These are phyloP conservation scores for Chionomys nivalis DNA, from an alignment of 2,113 vertebrate genomes.

Conservation along the genomic window DNA sequence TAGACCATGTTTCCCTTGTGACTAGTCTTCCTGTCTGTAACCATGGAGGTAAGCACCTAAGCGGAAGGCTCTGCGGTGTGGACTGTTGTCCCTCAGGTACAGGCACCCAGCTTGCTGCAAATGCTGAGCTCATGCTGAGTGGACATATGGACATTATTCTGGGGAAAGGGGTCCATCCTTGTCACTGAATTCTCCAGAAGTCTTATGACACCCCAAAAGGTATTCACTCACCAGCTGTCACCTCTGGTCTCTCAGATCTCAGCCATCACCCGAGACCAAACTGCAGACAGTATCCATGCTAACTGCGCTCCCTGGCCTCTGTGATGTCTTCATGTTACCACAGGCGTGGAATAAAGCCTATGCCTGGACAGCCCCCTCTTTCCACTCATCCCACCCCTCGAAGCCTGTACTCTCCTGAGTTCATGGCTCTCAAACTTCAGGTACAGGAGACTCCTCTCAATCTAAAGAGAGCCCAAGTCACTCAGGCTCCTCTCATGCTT, in stretches of 20 bases:
- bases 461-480: background rate
- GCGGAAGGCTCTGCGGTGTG: rapidly evolving
- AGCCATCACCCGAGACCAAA: background rate
- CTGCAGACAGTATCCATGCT: rapidly evolving
- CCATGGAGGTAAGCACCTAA: rapidly evolving
- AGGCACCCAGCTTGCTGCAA: background rate
- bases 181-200: background rate
- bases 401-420: background rate
- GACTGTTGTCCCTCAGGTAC: rapidly evolving
- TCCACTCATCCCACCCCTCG: rapidly evolving
- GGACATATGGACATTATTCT: background rate
- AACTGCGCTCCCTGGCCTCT: rapidly evolving
- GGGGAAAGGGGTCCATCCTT: background rate
- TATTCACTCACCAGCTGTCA: too few species aligned
- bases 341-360: rapidly evolving
- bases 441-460: background rate
- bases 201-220: background rate
- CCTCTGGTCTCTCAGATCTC: background rate
- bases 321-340: background rate
- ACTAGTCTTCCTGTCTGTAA: background rate
- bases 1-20: background rate
- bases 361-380: rapidly evolving
- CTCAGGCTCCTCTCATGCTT: too few species aligned
- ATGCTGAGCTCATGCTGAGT: background rate
- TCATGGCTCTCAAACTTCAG: background rate